These are phyloP conservation scores for Notarius quadriscutis DNA, from an alignment of 2,113 vertebrate species.

Conservation along the genomic window DNA sequence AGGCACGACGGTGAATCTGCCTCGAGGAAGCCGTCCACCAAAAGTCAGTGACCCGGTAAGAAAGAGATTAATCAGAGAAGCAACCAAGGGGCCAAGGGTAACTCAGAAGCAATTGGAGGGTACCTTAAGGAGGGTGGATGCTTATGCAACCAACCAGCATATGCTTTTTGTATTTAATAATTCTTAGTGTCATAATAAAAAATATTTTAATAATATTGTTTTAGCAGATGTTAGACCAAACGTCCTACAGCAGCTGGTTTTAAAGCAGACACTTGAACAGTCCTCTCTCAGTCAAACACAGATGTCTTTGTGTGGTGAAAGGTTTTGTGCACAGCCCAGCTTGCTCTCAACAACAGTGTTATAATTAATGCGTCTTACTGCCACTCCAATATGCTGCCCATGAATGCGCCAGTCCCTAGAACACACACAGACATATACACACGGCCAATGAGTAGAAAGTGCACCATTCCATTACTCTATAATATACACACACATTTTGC, in stretches of 20 bases:
- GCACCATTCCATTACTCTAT: not conserved
- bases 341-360: not conserved
- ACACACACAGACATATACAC: slow-evolving; percentile 4
- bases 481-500: slow-evolving; percentile 2
- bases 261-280: not conserved
- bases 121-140: not conserved
- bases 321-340: not conserved
- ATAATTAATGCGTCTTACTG: not conserved
- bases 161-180: not conserved
- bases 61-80: not conserved
- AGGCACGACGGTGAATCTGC: not conserved
- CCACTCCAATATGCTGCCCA: not conserved
- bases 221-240: not conserved
- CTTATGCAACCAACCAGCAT: not conserved
- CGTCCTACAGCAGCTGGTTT: not conserved
- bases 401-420: not conserved
- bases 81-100: not conserved
- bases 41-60: not conserved
- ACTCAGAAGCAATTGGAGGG: not conserved
- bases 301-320: not conserved
- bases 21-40: not conserved
- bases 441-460: not conserved
- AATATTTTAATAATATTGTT: not conserved
- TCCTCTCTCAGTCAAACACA: not conserved
- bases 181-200: not conserved